phyloP scores from a whole-genome alignment of 2,888 invertebrate genomes.

The Agrochola lychnidis region DNA sequence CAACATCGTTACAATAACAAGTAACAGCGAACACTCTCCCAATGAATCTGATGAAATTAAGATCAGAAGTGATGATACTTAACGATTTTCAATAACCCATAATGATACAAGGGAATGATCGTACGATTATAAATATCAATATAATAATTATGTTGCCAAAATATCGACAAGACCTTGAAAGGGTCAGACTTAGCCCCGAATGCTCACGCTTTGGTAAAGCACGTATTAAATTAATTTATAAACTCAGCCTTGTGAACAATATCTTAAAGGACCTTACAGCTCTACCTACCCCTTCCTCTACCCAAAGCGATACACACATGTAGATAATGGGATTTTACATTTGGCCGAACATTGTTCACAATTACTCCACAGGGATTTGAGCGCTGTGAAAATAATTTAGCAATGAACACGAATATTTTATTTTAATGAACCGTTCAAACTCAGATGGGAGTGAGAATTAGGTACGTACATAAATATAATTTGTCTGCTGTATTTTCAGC shows the following conservation, averaged over 20 bases:
- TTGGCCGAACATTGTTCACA: slow-evolving; percentile 66
- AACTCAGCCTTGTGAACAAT: slow-evolving; percentile 47
- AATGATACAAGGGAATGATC: neutral
- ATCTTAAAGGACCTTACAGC: slow-evolving; percentile 38
- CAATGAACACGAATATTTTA: slow-evolving; percentile 63
- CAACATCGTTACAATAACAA: too few species aligned
- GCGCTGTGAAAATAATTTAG: slow-evolving; percentile 62
- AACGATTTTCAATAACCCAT: neutral
- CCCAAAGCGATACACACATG: slow-evolving; percentile 56
- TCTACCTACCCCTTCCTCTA: slow-evolving; percentile 25
- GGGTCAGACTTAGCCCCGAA: neutral
- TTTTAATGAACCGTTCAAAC: slow-evolving; percentile 59
- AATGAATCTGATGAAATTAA: neutral
- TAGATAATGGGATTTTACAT: slow-evolving; percentile 64
- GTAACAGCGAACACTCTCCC: neutral
- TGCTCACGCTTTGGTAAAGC: slow-evolving; percentile 12
- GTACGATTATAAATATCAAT: neutral
- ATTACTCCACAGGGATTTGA: slow-evolving; percentile 61
- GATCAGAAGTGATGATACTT: neutral
- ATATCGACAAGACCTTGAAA: neutral
- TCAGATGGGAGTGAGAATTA: slow-evolving; percentile 50
- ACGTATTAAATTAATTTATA: slow-evolving; percentile 33
- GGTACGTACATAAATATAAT: slow-evolving; percentile 27
- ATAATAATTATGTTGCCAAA: neutral
- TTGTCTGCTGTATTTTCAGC: slow-evolving; percentile 37